Percentiles rank a stretch among this genome's conserved stretches.
Evolutionary conservation across 2,113 vertebrate species (phyloP).

Genomic region (Petrocephalus microphthalmus): DNA sequence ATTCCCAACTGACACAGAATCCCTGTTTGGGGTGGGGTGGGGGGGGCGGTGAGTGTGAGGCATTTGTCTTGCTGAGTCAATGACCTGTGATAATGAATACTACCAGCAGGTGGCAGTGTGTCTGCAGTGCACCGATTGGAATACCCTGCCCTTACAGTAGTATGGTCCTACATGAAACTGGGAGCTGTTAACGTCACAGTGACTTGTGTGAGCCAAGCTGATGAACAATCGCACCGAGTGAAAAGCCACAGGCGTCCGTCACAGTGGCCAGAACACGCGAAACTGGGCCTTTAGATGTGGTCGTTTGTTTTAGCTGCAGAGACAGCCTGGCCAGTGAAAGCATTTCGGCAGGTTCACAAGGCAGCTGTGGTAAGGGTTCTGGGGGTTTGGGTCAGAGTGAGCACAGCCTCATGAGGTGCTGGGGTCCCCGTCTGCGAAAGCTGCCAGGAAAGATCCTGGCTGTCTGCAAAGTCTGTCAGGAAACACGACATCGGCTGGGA

Average conservation of each 20-base stretch:
- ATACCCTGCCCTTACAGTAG: neutral
- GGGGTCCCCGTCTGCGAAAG: neutral
- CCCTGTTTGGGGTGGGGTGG: neutral
- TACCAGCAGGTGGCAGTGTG: constrained; percentile 55
- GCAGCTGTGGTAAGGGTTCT: neutral
- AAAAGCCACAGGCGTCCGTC: neutral
- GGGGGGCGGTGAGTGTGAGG: neutral
- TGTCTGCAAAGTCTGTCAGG: neutral
- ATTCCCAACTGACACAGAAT: constrained; percentile 11
- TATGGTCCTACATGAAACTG: neutral
- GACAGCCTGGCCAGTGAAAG: neutral
- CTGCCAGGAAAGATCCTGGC: neutral
- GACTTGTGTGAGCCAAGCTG: neutral
- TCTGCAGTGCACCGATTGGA: constrained; percentile 35
- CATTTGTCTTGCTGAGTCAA: neutral
- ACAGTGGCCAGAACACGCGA: neutral
- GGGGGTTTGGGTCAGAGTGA: neutral
- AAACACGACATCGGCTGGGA: neutral
- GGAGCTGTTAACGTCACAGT: neutral
- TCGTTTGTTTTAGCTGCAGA: neutral
- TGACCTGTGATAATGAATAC: constrained; percentile 24
- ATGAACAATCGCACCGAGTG: neutral
- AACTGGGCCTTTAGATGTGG: neutral
- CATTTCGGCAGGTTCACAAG: neutral
- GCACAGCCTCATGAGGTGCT: neutral